Base-by-base conservation (phyloP, 2,888 invertebrate species). In the Pristionchus entomophagus region DNA sequence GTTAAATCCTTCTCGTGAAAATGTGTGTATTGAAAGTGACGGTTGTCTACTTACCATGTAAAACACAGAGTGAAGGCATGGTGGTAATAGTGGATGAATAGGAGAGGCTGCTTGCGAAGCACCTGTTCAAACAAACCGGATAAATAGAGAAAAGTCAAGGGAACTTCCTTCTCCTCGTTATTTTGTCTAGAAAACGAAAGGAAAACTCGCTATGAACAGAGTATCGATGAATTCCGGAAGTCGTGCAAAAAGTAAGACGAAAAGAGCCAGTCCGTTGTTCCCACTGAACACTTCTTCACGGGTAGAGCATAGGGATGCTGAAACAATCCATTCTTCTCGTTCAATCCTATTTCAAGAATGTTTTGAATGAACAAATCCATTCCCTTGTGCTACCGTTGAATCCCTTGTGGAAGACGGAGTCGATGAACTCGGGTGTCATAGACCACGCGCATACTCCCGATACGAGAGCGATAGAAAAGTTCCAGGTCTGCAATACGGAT, bases 171-270 rank as follows among this genome's bases (percentile, higher is more conserved):
- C n/a, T n/a, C n/a, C n/a, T n/a, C n/a, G n/a, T n/a, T n/a, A n/a
- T n/a, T n/a, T n/a, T n/a, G n/a, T n/a, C n/a, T n/a, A n/a, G n/a
- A n/a, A n/a, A n/a, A 5, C 8, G 56, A n/a, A n/a, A 59, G 29
- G 26, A 1, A 2, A 35, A 32, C 73, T 41, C 32, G 51, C 78
- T 6, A 80, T 80, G 51, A 80, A 80, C 3, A 80, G 19, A 0
- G 78, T 80, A 51, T 80, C 78, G 35, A 80, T 80, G 51, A 51
- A 80, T 51, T 80, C 78, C 51, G 51, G 51, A 10, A 80, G 51
- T 12, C 78, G 78, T 0, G 51, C 51, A 19, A 80, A 32, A 0
- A 32, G 2, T 1, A 80, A 17, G 4, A 80, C 2, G 32, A 80
- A 80, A 0, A 80, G 19, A 0, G 49, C 49, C 6, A 5, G n/a